Evolutionary conservation across 2,113 vertebrate genomes (phyloP).

Genomic region (Salminus brasiliensis): DNA sequence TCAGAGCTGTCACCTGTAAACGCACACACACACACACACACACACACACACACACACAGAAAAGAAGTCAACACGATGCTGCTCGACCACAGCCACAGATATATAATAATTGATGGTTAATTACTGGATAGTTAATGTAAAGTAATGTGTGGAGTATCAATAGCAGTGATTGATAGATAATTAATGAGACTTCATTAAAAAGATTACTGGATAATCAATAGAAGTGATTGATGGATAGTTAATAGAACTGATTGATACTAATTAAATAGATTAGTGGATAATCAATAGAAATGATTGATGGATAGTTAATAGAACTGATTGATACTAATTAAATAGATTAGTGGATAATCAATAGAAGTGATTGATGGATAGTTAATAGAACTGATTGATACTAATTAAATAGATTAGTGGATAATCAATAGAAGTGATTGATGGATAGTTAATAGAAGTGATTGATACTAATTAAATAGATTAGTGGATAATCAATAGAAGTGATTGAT

Average conservation of each 20-base stretch:
- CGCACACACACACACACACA: neutral
- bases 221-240: neutral
- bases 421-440: neutral
- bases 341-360: neutral
- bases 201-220: neutral
- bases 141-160: no score
- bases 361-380: neutral
- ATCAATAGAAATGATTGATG: neutral
- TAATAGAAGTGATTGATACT: no score
- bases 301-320: no score
- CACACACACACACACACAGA: constrained; percentile 11
- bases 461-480: neutral
- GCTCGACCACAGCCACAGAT: no score
- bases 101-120: no score
- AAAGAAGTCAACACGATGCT: neutral
- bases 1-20: constrained; percentile 79
- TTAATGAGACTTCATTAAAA: no score
- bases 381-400: neutral
- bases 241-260: neutral
- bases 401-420: neutral
- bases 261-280: neutral
- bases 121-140: no score
- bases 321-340: no score
- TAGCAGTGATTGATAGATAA: neutral
- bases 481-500: neutral